These are phyloP conservation scores for Punctoribates punctum DNA, from an alignment of 2,888 invertebrate genomes.

Conservation along the genomic window DNA sequence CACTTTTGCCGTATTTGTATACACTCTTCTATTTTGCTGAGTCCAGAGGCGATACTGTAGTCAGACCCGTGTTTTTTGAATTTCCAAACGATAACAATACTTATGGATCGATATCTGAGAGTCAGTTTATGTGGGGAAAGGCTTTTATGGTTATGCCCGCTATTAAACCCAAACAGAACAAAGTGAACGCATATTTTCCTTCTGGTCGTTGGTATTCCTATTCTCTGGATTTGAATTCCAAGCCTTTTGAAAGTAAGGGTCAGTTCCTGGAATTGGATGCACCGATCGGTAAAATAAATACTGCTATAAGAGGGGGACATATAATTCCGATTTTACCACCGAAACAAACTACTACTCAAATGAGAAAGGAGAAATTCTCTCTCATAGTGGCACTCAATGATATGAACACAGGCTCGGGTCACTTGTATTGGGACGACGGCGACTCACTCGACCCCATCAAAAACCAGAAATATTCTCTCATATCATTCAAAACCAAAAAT, in stretches of 20 bases:
- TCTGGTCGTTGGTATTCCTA: constrained; percentile 64
- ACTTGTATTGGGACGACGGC: constrained; percentile 48
- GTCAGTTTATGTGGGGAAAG: constrained; percentile 73
- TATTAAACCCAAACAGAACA: constrained; percentile 52
- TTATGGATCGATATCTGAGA: constrained; percentile 61
- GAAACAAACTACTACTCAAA: constrained; percentile 60
- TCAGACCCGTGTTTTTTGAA: constrained; percentile 64
- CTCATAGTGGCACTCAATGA: constrained; percentile 43
- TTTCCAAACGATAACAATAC: constrained; percentile 61
- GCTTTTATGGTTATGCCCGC: constrained; percentile 70
- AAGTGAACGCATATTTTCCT: constrained; percentile 62
- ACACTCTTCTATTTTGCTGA: constrained; percentile 72
- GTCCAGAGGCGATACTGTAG: constrained; percentile 67
- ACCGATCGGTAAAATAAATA: constrained; percentile 63
- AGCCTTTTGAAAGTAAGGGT: constrained; percentile 29
- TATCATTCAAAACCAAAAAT: constrained; percentile 18
- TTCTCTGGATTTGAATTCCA: constrained; percentile 23
- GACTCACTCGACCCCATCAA: constrained; percentile 41
- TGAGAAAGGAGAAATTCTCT: constrained; percentile 40
- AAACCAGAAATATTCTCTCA: constrained; percentile 26
- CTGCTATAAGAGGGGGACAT: constrained; percentile 66
- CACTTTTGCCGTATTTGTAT: constrained; percentile 72
- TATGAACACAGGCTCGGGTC: constrained; percentile 42
- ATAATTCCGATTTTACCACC: constrained; percentile 67
- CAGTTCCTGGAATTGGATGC: constrained; percentile 58